A percentile compares a stretch with the other conserved stretches of the same genome.
These are phyloP conservation scores for Caenorhabditis remanei DNA, from an alignment of 1,140 invertebrate genomes.

Conservation along the genomic window DNA sequence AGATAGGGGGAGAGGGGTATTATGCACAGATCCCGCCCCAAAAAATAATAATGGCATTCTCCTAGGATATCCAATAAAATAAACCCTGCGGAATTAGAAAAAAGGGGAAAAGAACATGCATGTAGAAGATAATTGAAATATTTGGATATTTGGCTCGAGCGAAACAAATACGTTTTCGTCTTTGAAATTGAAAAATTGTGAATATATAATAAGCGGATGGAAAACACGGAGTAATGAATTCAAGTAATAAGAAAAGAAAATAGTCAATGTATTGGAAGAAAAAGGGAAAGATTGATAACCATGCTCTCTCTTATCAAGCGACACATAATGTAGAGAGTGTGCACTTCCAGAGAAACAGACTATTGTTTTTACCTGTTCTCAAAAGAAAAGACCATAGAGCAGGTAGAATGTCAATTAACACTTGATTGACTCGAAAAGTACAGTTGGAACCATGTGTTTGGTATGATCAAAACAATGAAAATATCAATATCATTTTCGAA, in stretches of 20 bases:
- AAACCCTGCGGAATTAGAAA: background rate
- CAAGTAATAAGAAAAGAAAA: background rate
- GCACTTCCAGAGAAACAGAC: background rate
- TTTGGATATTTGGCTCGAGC: too few species aligned
- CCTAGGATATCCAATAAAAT: background rate
- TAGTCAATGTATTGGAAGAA: background rate
- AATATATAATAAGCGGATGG: background rate
- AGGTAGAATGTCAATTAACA: background rate
- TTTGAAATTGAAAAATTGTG: too few species aligned
- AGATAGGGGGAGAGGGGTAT: background rate
- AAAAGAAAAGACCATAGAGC: background rate
- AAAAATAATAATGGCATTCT: slow-evolving; percentile 40
- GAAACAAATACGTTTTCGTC: too few species aligned
- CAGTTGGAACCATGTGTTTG: background rate
- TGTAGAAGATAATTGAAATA: background rate
- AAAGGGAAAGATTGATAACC: slow-evolving; percentile 24
- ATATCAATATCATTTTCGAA: background rate
- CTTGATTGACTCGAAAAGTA: slow-evolving; percentile 24
- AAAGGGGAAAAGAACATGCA: background rate
- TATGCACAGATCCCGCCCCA: background rate
- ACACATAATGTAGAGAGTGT: background rate
- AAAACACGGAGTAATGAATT: background rate
- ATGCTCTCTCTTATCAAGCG: slow-evolving; percentile 18
- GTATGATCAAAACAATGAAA: background rate
- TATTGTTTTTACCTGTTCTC: slow-evolving; percentile 32